Evolutionary conservation across 2,113 vertebrate species (phyloP), one percentile per base, ranked within the genome.

Genomic region (Sylvilagus bachmani): DNA sequence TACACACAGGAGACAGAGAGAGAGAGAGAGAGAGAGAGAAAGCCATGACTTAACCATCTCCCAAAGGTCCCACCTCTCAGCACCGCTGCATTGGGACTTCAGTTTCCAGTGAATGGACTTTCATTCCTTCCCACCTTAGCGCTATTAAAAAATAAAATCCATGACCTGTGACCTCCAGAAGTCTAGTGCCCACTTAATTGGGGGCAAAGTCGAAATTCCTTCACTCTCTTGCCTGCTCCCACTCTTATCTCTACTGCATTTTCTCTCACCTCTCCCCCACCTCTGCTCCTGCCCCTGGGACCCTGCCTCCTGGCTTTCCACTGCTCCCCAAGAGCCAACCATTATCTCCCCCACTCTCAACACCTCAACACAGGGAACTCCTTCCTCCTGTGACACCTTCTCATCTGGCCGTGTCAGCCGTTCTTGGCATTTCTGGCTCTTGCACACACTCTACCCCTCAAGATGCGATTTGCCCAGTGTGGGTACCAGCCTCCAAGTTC

Each of bases 401-500:
- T 78, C 10, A 17, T 5, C 11, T n/a, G 33, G 33, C 70, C 55
- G 38, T 11, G 21, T n/a, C 70, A 10, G 17, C 29, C n/a, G 13
- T 33, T 8, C 44, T 44, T 73, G 67, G 44, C 25, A 3, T 83
- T 55, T 71, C 55, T 62, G 4, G 19, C 11, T 36, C 27, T 25
- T 61, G 6, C 5, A 21, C 44, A 82, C 19, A n/a, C 49, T 38
- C 3, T 21, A 3, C 36, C 70, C 25, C 61, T 71, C 0, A 5
- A 29, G 27, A 10, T 44, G 44, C 3, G 6, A 31, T 10, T n/a
- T 67, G 61, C 36, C 66, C 49, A 3, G 10, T 10, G 2, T 25
- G 64, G 14, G 58, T 44, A 8, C 5, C 0, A 7, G 10, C 55
- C 14, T 27, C 62, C 6, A 0, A 0, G 16, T 21, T 58, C n/a